Percentiles rank a stretch among this genome's conserved stretches.
Evolutionary conservation across 2,113 vertebrate species (phyloP).

Genomic region (Chinchilla lanigera): DNA sequence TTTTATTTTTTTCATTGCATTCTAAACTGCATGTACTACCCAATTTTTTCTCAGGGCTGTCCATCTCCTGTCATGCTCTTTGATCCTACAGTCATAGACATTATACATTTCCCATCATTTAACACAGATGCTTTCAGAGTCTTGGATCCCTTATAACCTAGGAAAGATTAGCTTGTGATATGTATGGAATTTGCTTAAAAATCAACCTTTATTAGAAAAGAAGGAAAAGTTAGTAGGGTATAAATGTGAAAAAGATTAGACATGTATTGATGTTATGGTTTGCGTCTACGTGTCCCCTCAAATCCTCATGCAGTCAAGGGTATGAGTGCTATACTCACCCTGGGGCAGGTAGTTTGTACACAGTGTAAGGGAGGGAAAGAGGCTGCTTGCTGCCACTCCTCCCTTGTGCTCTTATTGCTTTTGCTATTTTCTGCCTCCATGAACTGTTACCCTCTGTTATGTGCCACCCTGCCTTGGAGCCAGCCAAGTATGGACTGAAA

Average conservation of each 20-base stretch:
- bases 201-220: background rate
- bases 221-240: background rate
- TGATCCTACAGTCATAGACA: background rate
- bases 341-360: too few relatives aligned
- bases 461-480: too few relatives aligned
- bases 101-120: background rate
- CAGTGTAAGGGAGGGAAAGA: too few relatives aligned
- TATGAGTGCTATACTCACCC: too few relatives aligned
- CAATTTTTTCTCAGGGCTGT: background rate
- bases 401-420: too few relatives aligned
- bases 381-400: too few relatives aligned
- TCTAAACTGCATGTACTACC: background rate
- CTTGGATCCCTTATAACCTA: background rate
- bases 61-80: background rate
- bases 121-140: slow-evolving; percentile 13
- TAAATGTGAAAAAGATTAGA: background rate
- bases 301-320: too few relatives aligned
- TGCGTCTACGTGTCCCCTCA: too few relatives aligned
- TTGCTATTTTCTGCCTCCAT: too few relatives aligned
- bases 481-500: too few relatives aligned
- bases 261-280: too few relatives aligned
- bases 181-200: background rate
- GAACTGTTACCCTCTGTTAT: too few relatives aligned
- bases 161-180: background rate
- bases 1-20: background rate